Conservation (phyloP, 2,797 vertebrate genomes). For the Gouania willdenowi region DNA sequence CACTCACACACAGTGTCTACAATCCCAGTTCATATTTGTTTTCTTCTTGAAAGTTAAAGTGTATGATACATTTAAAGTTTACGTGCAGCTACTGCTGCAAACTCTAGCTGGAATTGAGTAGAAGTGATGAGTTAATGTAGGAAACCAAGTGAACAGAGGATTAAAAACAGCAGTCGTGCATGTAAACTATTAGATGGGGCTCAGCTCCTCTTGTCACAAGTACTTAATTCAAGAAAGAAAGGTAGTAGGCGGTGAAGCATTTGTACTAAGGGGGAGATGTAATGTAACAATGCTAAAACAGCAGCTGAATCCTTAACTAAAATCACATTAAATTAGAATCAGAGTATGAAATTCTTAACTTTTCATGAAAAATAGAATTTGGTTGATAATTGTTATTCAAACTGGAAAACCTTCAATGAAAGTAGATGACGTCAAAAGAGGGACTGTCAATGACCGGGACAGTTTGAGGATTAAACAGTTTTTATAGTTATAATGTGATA, state of each 20-base stretch:
- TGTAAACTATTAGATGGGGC: constrained; percentile 46
- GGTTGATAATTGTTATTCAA: too few species aligned
- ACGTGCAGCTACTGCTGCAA: not conserved
- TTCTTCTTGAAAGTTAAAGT: not conserved
- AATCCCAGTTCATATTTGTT: constrained; percentile 12
- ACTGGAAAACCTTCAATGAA: too few species aligned
- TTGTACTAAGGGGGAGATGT: constrained; percentile 5
- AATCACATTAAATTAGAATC: not conserved
- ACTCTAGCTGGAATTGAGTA: constrained; percentile 23
- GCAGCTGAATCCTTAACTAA: too few species aligned
- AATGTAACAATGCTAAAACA: too few species aligned
- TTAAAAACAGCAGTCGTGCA: constrained; percentile 40
- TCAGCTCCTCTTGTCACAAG: constrained; percentile 49
- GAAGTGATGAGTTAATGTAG: constrained; percentile 22
- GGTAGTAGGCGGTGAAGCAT: constrained; percentile 11
- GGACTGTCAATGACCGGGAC: too few species aligned
- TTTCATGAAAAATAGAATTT: too few species aligned
- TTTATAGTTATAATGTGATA: too few species aligned
- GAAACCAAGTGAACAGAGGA: constrained; percentile 24
- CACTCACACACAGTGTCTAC: constrained; percentile 15
- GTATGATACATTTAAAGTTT: not conserved
- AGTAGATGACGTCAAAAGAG: too few species aligned
- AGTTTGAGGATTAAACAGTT: too few species aligned
- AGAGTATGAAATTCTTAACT: too few species aligned
- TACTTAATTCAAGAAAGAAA: constrained; percentile 31